Evolutionary conservation across 2,797 vertebrate species (phyloP).

Genomic region (Gymnothorax reevesii): DNA sequence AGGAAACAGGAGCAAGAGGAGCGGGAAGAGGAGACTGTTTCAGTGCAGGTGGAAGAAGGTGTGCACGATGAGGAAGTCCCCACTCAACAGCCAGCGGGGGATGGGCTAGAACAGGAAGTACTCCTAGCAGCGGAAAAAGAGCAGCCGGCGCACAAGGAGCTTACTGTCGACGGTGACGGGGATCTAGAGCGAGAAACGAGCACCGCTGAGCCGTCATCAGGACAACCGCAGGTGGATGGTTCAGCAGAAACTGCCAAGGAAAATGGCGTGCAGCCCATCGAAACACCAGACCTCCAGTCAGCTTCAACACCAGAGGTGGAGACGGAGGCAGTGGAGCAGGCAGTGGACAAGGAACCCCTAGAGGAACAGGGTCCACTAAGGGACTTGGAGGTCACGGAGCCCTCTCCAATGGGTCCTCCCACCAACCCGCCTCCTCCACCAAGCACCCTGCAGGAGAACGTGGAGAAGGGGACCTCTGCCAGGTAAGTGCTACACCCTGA

Average conservation of each 20-base stretch:
- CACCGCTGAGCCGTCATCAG: background rate
- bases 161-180: constrained; percentile 11
- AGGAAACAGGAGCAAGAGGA: constrained; percentile 40
- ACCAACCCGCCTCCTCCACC: constrained; percentile 71
- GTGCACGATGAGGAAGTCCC: constrained; percentile 37
- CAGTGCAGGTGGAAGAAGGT: background rate
- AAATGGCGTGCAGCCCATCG: background rate
- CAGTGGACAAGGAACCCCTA: constrained; percentile 20
- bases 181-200: constrained; percentile 18
- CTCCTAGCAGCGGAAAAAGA: background rate
- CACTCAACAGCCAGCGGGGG: constrained; percentile 47
- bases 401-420: constrained; percentile 62
- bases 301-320: constrained; percentile 24
- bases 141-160: constrained; percentile 14
- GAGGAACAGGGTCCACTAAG: constrained; percentile 10
- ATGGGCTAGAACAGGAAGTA: constrained; percentile 26
- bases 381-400: constrained; percentile 9
- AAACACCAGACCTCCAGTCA: background rate
- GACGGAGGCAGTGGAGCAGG: constrained; percentile 29
- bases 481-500: constrained; percentile 53
- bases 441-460: constrained; percentile 34
- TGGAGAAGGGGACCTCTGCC: constrained; percentile 30
- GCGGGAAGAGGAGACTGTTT: constrained; percentile 41
- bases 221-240: background rate
- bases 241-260: background rate